Conservation (phyloP, 1,140 invertebrate genomes). For the Papilio machaon region DNA sequence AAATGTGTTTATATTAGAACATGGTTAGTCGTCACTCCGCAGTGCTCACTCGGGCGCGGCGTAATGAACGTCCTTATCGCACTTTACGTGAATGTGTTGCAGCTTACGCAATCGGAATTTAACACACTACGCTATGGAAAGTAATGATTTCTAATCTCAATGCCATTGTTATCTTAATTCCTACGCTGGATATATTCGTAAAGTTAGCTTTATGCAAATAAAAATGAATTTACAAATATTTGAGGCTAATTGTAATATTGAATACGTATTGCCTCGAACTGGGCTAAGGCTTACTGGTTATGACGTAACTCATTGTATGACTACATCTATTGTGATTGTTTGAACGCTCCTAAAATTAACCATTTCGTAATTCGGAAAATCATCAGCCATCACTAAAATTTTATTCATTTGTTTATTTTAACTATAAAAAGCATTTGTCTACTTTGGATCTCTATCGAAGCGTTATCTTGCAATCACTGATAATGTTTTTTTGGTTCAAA, state of each 20-base stretch:
- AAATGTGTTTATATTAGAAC: conserved; percentile 31
- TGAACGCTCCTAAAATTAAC: neutral
- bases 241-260: conserved; percentile 39
- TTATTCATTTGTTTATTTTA: neutral
- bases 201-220: conserved; percentile 46
- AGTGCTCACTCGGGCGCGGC: conserved; percentile 2
- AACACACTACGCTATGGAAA: conserved; percentile 57
- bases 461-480: no score
- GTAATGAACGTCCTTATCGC: conserved; percentile 47
- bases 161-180: conserved; percentile 60
- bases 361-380: no score
- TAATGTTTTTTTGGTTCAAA: no score
- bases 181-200: conserved; percentile 45
- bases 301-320: conserved; percentile 24
- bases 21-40: neutral
- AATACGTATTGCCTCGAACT: conserved; percentile 18
- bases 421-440: no score
- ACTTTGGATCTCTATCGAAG: no score
- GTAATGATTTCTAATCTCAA: conserved; percentile 66
- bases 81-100: conserved; percentile 44
- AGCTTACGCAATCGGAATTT: conserved; percentile 58
- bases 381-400: neutral
- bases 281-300: conserved; percentile 5
- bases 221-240: conserved; percentile 38
- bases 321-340: conserved; percentile 22